Evolutionary conservation across 2,797 vertebrate species (phyloP).

Genomic region (Enteromius radiatus): DNA sequence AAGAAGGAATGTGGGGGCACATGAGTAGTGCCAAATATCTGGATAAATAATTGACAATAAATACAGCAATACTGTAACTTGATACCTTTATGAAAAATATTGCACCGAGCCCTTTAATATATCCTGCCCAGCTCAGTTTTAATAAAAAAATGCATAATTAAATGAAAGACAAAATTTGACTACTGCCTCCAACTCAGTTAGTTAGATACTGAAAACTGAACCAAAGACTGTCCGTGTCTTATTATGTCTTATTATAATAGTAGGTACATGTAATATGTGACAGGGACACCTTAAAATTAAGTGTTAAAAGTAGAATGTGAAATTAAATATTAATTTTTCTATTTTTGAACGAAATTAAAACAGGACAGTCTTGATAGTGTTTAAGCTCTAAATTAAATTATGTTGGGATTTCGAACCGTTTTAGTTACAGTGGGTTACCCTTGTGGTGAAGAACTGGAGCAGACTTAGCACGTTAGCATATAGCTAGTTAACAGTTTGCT

Average conservation of each 20-base stretch:
- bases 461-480: background rate
- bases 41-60: background rate
- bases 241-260: background rate
- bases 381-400: background rate
- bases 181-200: background rate
- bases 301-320: background rate
- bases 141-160: background rate
- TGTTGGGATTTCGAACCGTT: background rate
- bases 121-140: background rate
- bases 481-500: background rate
- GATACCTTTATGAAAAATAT: background rate
- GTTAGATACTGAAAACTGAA: background rate
- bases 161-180: background rate
- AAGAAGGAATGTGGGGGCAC: background rate
- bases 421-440: background rate
- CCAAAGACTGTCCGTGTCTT: background rate
- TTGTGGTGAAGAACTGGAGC: background rate
- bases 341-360: background rate
- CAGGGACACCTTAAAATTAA: background rate
- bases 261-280: background rate
- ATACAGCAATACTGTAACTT: background rate
- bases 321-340: background rate
- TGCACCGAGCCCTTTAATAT: background rate
- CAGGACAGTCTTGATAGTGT: background rate
- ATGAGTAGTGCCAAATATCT: background rate